Conservation (phyloP, 1,140 invertebrate species). For the Cherax quadricarinatus region DNA sequence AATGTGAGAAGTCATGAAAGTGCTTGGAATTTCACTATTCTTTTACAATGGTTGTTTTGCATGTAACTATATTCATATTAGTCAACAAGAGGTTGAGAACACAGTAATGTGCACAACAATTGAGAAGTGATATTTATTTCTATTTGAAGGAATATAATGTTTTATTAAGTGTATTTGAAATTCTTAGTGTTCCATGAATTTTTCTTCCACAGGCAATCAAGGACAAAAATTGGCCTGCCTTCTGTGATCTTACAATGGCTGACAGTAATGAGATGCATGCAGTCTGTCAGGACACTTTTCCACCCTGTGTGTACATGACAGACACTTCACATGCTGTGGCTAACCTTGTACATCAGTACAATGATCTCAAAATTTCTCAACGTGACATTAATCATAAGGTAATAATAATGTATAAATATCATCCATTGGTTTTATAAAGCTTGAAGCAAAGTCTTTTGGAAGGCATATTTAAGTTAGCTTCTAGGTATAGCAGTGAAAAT, state of each 20-base stretch:
- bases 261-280: slow-evolving; percentile 99
- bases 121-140: too few species aligned
- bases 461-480: too few species aligned
- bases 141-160: too few species aligned
- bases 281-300: slow-evolving; percentile 94
- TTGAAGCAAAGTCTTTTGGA: too few species aligned
- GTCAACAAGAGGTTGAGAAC: too few species aligned
- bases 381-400: slow-evolving; percentile 69
- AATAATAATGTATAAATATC: not conserved
- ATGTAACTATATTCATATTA: too few species aligned
- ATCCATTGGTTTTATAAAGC: not conserved
- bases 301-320: slow-evolving; percentile 95
- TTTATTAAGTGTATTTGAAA: too few species aligned
- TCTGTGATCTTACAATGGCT: slow-evolving; percentile 96
- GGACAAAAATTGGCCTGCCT: slow-evolving; percentile 88
- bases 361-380: slow-evolving; percentile 80
- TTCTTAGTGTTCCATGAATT: not conserved
- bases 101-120: too few species aligned
- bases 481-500: too few species aligned
- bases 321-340: slow-evolving; percentile 89
- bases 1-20: too few species aligned
- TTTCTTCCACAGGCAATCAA: slow-evolving; percentile 82
- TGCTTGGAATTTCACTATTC: too few species aligned
- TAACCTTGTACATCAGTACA: slow-evolving; percentile 89
- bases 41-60: too few species aligned